Conservation (phyloP, 1,140 invertebrate genomes). For the Galendromus occidentalis region DNA sequence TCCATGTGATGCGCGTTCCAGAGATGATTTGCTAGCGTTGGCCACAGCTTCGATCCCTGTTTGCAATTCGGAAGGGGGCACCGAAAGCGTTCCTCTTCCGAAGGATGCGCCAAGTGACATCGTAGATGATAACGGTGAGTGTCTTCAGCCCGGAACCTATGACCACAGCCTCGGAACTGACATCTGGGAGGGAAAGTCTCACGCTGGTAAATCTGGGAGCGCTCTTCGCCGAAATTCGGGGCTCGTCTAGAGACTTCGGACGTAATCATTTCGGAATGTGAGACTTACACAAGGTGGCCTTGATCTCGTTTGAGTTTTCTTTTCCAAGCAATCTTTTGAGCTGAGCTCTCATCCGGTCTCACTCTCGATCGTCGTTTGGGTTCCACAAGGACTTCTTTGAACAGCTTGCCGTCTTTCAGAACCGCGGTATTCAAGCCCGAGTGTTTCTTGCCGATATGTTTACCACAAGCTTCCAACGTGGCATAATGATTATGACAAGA, state of each 20-base stretch:
- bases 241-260: no score
- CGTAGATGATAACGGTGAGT: neutral
- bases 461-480: neutral
- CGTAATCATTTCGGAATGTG: no score
- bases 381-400: neutral
- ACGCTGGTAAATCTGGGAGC: neutral
- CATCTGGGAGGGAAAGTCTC: neutral
- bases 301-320: neutral
- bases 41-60: neutral
- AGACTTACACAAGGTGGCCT: neutral
- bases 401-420: constrained; percentile 1
- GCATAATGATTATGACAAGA: neutral
- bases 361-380: neutral
- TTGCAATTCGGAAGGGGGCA: neutral
- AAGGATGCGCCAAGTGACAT: neutral
- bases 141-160: neutral
- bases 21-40: constrained; percentile 2
- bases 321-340: constrained; percentile 6
- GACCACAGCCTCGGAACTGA: neutral
- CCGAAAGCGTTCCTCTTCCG: neutral
- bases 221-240: no score
- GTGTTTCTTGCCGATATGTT: neutral
- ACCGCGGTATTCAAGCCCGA: neutral
- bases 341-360: neutral
- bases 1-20: neutral